Conservation (phyloP, 2,888 invertebrate species). For the Erebia palarica region DNA sequence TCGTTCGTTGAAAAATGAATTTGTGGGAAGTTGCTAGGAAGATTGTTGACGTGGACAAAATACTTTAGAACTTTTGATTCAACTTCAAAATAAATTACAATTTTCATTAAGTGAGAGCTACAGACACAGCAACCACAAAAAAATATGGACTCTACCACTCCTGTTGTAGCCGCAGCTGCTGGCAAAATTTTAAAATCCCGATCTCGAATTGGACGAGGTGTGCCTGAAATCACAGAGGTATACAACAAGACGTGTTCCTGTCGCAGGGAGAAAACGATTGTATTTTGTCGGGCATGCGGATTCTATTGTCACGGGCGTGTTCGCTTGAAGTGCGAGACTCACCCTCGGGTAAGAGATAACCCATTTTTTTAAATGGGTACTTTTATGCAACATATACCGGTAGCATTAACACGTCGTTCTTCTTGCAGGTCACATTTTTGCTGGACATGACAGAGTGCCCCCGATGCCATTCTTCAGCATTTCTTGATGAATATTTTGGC, state of each 20-base stretch:
- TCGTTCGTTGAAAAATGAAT: too few species aligned
- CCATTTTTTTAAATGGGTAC: neutral
- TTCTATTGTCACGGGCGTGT: slow-evolving; percentile 74
- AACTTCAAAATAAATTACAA: too few species aligned
- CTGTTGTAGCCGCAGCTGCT: slow-evolving; percentile 67
- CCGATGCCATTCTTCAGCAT: slow-evolving; percentile 68
- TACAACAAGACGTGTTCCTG: slow-evolving; percentile 68
- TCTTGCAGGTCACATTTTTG: slow-evolving; percentile 74
- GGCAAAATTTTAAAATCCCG: slow-evolving; percentile 57
- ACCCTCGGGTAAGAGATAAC: slow-evolving; percentile 64
- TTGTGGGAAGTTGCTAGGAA: too few species aligned
- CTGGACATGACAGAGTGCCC: slow-evolving; percentile 77
- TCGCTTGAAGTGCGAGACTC: slow-evolving; percentile 66
- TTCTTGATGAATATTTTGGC: slow-evolving; percentile 65
- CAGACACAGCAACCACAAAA: slow-evolving; percentile 7
- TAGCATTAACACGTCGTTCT: slow-evolving; percentile 23
- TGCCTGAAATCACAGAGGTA: slow-evolving; percentile 58
- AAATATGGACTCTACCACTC: slow-evolving; percentile 57
- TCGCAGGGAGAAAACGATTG: slow-evolving; percentile 65
- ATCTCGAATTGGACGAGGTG: slow-evolving; percentile 61
- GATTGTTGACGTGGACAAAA: neutral
- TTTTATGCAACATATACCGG: neutral
- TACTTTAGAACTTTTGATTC: too few species aligned
- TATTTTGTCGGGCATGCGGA: slow-evolving; percentile 74
- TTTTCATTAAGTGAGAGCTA: neutral